Evolutionary conservation across 2,888 invertebrate species (phyloP), one percentile per base, ranked within the genome.

Genomic region (Syritta pipiens): DNA sequence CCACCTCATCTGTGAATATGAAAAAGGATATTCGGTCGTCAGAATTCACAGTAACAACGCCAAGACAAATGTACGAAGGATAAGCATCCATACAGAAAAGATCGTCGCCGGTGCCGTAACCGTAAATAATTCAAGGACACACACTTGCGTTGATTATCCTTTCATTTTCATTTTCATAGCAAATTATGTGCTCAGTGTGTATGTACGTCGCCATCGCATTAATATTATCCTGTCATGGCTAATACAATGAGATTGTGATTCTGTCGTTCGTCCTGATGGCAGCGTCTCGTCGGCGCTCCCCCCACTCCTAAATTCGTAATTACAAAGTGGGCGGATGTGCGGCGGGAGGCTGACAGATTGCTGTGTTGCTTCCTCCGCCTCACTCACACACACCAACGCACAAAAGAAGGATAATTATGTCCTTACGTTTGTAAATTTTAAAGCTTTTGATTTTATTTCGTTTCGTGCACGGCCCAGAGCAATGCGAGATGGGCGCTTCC

Each of bases 101-200:
- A n/a, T n/a, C n/a, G n/a, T n/a, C n/a, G n/a, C n/a, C n/a, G n/a
- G n/a, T n/a, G n/a, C n/a, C n/a, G 22, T 49, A 51, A 42, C 22
- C 63, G 44, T 69, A 35, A 59, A 76, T 76, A 69, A 76, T 76
- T 69, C 76, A 76, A 76, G 76, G 69, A n/a, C n/a, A 51, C 63
- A 68, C 37, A 68, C 69, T 76, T 76, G 69, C 69, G 49, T 40
- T 76, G 69, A 76, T 69, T 76, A 76, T 69, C 76, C 69, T 69
- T 76, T 76, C 68, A 76, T 76, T 62, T 62, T 62, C 62, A 62
- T 63, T 74, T 74, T 42, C 55, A 49, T 62, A 49, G 46, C 53
- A 60, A 35, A 55, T 37, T 75, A 12, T 60, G 28, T 74, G 40
- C 40, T 7, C 20, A 48, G 42, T 26, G 37, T 57, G 22, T 53